Percentiles rank a stretch among this genome's conserved stretches.
Evolutionary conservation across 53 echinoderm and acorn worm species (phyloP).

Genomic region (Temnopleurus reevesii): DNA sequence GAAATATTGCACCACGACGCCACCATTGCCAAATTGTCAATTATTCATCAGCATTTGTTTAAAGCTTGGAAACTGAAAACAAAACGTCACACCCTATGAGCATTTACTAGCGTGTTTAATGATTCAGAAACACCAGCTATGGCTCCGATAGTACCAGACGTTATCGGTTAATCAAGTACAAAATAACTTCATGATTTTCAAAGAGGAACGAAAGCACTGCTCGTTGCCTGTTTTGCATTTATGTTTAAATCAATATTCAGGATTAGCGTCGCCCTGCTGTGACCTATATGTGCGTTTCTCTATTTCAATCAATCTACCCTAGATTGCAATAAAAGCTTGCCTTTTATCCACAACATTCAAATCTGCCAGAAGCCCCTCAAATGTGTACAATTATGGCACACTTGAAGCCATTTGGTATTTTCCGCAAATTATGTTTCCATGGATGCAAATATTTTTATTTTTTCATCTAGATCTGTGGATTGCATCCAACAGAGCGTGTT

Average conservation of each 20-base stretch:
- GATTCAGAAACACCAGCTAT: slow-evolving; percentile 11
- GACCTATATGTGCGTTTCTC: slow-evolving; percentile 4
- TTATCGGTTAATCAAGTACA: background rate
- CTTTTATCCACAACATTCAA: background rate
- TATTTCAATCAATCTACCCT: slow-evolving; percentile 23
- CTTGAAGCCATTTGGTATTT: slow-evolving; percentile 27
- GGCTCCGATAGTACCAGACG: background rate
- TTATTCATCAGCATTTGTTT: too few species aligned
- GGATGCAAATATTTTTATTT: slow-evolving; percentile 44
- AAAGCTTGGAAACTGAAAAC: too few species aligned
- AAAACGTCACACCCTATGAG: background rate
- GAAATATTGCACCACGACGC: too few species aligned
- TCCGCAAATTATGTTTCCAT: slow-evolving; percentile 8
- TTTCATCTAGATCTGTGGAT: background rate
- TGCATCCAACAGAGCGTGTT: background rate
- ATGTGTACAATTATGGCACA: slow-evolving; percentile 13
- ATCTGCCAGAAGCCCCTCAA: background rate
- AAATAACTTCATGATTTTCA: background rate
- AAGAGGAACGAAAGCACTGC: too few species aligned
- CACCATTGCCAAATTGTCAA: too few species aligned
- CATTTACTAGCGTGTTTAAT: background rate
- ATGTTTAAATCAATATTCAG: slow-evolving; percentile 40
- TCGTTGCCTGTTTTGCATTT: slow-evolving; percentile 31
- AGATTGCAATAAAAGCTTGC: background rate
- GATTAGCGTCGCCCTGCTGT: background rate